Conservation (phyloP, 2,113 vertebrate genomes). For the Otolemur garnettii region DNA sequence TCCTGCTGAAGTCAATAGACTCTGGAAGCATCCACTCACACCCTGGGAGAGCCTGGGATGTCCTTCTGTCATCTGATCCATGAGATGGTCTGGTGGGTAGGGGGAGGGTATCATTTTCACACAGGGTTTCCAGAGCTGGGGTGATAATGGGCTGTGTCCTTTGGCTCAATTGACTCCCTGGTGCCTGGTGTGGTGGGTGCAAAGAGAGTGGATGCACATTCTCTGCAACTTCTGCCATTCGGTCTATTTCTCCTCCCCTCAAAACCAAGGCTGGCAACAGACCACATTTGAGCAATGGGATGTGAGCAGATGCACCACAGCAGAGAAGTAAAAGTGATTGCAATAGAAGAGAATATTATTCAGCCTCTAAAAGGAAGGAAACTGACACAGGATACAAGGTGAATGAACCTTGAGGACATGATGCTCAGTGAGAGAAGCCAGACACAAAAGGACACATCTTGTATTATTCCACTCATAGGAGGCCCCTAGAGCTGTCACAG, state of each 20-base stretch:
- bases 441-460: too few species aligned
- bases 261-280: not conserved
- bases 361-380: not conserved
- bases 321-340: not conserved
- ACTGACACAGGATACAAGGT: not conserved
- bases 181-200: fast-evolving
- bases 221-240: not conserved
- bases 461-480: too few species aligned
- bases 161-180: fast-evolving
- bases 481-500: too few species aligned
- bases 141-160: not conserved
- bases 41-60: not conserved
- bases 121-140: fast-evolving
- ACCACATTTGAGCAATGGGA: too few species aligned
- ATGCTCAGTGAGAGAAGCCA: not conserved
- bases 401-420: fast-evolving
- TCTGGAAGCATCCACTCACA: fast-evolving
- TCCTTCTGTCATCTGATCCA: not conserved
- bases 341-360: not conserved
- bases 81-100: too few species aligned
- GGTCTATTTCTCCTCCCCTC: not conserved
- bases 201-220: not conserved
- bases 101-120: not conserved
- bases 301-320: not conserved
- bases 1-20: not conserved